A percentile compares a stretch with the other conserved stretches of the same genome.
Evolutionary conservation across 2,888 invertebrate genomes (phyloP).

Genomic region (Zygaena filipendulae): DNA sequence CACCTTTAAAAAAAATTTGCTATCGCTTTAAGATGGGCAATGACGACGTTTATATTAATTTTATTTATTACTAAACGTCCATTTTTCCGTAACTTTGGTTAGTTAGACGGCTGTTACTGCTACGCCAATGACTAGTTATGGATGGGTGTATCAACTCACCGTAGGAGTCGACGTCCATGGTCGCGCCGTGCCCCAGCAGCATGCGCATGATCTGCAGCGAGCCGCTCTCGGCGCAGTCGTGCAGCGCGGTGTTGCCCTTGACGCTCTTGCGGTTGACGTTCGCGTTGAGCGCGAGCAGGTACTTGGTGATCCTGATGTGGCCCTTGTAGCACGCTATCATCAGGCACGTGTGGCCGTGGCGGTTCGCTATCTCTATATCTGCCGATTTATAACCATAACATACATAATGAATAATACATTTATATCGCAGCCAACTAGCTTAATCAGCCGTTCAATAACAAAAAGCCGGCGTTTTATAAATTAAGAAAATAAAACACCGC

Average conservation of each 20-base stretch:
- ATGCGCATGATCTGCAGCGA: constrained; percentile 92
- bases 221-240: constrained; percentile 97
- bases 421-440: too few relatives aligned
- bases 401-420: constrained; percentile 5
- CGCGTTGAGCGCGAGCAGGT: constrained; percentile 85
- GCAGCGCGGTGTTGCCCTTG: constrained; percentile 95
- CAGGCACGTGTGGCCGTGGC: constrained; percentile 95
- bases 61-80: too few relatives aligned
- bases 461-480: constrained; percentile 4
- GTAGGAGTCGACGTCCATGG: constrained; percentile 94
- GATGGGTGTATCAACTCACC: too few relatives aligned
- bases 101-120: too few relatives aligned
- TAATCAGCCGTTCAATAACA: too few relatives aligned
- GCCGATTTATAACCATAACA: too few relatives aligned
- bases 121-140: too few relatives aligned
- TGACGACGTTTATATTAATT: too few relatives aligned
- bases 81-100: too few relatives aligned
- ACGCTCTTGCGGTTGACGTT: constrained; percentile 94
- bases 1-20: too few relatives aligned
- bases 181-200: constrained; percentile 86
- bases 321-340: constrained; percentile 99
- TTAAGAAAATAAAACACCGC: not conserved
- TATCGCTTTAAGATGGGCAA: too few relatives aligned
- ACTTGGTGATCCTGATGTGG: constrained; percentile 90
- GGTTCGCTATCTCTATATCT: constrained; percentile 96